Evolutionary conservation across 2,888 invertebrate species (phyloP).

Genomic region (Ephialtes manifestator): DNA sequence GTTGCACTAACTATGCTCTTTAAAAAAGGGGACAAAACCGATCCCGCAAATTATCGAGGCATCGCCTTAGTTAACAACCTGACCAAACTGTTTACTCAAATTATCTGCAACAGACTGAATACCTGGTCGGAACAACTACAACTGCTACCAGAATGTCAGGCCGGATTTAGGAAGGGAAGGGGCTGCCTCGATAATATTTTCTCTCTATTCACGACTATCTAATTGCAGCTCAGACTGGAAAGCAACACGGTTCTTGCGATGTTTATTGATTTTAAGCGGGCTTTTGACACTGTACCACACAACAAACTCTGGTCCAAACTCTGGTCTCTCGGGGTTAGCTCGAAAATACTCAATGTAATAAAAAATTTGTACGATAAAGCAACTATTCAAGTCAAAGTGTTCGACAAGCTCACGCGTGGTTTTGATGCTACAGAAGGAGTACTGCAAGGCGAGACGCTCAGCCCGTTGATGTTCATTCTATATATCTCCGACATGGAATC

Average conservation of each 20-base stretch:
- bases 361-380: slow-evolving; percentile 56
- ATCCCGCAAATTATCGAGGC: slow-evolving; percentile 70
- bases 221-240: slow-evolving; percentile 49
- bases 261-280: slow-evolving; percentile 68
- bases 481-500: slow-evolving; percentile 52
- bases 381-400: slow-evolving; percentile 27
- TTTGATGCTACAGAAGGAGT: slow-evolving; percentile 50
- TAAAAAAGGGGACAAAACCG: slow-evolving; percentile 69
- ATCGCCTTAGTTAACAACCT: slow-evolving; percentile 67
- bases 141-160: slow-evolving; percentile 66
- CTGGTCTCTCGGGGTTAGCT: slow-evolving; percentile 52
- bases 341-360: slow-evolving; percentile 64
- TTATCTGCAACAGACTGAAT: slow-evolving; percentile 58
- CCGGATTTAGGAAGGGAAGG: slow-evolving; percentile 60
- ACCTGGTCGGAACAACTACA: slow-evolving; percentile 61
- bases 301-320: slow-evolving; percentile 64
- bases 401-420: background rate
- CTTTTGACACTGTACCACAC: slow-evolving; percentile 67
- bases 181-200: slow-evolving; percentile 48
- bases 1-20: slow-evolving; percentile 56
- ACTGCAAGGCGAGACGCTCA: slow-evolving; percentile 61
- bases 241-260: slow-evolving; percentile 59
- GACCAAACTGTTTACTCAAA: slow-evolving; percentile 68
- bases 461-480: slow-evolving; percentile 47
- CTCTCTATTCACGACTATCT: slow-evolving; percentile 33